Percentiles rank a stretch among this genome's conserved stretches.
phyloP scores from a whole-genome alignment of 2,113 vertebrate genomes.

The Thymallus thymallus region DNA sequence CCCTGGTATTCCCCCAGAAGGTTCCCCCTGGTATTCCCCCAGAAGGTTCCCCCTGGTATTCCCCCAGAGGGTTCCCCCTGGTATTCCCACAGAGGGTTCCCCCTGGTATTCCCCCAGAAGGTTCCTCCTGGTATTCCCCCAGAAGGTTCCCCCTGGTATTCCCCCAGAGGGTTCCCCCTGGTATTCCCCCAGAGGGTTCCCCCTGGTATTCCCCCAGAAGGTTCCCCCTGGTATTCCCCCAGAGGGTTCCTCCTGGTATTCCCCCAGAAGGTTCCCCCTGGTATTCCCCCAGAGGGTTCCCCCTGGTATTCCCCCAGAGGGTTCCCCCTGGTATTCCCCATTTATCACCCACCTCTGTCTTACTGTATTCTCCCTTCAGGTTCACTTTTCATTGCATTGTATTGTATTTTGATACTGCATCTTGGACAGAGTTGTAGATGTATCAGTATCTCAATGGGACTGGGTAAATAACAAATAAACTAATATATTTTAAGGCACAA shows the following conservation, averaged over 20 bases:
- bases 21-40: conserved; percentile 4
- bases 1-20: conserved; percentile 6
- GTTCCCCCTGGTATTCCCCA: background rate
- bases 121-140: conserved; percentile 2
- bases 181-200: conserved; percentile 4
- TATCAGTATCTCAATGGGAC: too few relatives aligned
- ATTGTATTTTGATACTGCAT: too few relatives aligned
- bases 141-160: conserved; percentile 5
- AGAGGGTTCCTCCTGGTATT: conserved; percentile 3
- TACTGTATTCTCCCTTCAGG: too few relatives aligned
- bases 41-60: conserved; percentile 5
- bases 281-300: conserved; percentile 4
- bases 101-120: conserved; percentile 6
- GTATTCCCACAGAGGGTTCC: conserved; percentile 7
- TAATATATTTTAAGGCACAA: too few relatives aligned
- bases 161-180: background rate
- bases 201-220: conserved; percentile 6
- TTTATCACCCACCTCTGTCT: too few relatives aligned
- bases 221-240: conserved; percentile 4
- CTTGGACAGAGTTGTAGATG: too few relatives aligned
- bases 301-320: conserved; percentile 1
- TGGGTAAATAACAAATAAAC: too few relatives aligned
- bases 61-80: background rate
- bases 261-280: background rate
- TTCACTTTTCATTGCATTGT: too few relatives aligned